These are phyloP conservation scores for Microcebus ravelobensis DNA, from an alignment of 2,113 vertebrate species.

Conservation along the genomic window DNA sequence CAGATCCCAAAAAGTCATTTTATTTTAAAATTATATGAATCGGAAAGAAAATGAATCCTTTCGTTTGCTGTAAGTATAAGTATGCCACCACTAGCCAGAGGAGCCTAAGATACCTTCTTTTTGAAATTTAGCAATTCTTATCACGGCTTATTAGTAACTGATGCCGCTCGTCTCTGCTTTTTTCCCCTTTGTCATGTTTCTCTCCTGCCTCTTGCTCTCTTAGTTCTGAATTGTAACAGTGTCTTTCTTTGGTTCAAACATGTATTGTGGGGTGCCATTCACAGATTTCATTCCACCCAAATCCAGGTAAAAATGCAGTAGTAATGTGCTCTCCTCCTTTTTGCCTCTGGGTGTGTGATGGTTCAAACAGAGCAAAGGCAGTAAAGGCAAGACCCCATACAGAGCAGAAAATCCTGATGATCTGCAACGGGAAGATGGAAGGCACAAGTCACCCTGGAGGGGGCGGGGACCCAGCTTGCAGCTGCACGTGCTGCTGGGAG, in stretches of 20 bases:
- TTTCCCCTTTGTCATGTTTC: neutral
- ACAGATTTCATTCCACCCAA: neutral
- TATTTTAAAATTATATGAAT: neutral
- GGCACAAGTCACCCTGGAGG: fast-evolving
- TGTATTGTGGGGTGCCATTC: neutral
- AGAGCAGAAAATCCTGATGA: neutral
- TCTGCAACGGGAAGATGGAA: neutral
- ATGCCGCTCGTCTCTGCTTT: neutral
- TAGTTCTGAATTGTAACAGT: neutral
- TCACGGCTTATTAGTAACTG: neutral
- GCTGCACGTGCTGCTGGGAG: neutral
- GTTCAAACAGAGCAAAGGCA: neutral
- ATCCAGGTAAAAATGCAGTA: neutral
- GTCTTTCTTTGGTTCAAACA: neutral
- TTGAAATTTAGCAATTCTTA: neutral
- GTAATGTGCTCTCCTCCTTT: neutral
- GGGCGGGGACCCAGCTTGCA: too few relatives aligned
- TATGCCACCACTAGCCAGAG: neutral
- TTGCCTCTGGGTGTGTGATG: neutral
- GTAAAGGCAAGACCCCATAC: neutral
- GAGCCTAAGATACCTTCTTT: neutral
- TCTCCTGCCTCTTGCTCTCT: neutral
- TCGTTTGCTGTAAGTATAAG: neutral
- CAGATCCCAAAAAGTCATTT: neutral
- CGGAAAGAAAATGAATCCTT: neutral